Evolutionary conservation across 2,113 vertebrate species (phyloP).

Genomic region (Sinocyclocheilus anshuiensis): DNA sequence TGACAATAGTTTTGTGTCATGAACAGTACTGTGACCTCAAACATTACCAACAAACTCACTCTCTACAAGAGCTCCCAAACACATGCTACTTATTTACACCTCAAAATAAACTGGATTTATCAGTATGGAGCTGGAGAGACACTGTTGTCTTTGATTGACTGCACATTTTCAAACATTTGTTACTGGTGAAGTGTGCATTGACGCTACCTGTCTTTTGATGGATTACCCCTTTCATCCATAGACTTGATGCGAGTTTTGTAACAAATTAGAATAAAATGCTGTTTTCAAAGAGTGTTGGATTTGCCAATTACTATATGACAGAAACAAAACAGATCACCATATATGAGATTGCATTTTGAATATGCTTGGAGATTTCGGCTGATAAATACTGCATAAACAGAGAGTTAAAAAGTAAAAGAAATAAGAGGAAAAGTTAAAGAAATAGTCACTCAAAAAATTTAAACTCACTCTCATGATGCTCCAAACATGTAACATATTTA

Average conservation of each 20-base stretch:
- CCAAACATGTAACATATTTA: background rate
- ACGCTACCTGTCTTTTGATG: constrained; percentile 15
- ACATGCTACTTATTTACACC: background rate
- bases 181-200: background rate
- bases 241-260: constrained; percentile 15
- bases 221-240: constrained; percentile 14
- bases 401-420: background rate
- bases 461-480: background rate
- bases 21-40: too few species aligned
- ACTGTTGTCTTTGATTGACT: constrained; percentile 28
- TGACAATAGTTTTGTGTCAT: too few species aligned
- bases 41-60: too few species aligned
- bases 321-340: constrained; percentile 24
- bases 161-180: constrained; percentile 14
- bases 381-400: constrained; percentile 1
- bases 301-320: constrained; percentile 23
- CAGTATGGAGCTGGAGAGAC: background rate
- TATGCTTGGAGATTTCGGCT: background rate
- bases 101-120: background rate
- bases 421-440: background rate
- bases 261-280: constrained; percentile 28
- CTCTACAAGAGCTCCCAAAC: background rate
- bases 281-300: constrained; percentile 8
- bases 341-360: constrained; percentile 18
- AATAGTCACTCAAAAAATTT: background rate